These are phyloP conservation scores for Pyrgus malvae DNA, from an alignment of 2,888 invertebrate species.

Conservation along the genomic window DNA sequence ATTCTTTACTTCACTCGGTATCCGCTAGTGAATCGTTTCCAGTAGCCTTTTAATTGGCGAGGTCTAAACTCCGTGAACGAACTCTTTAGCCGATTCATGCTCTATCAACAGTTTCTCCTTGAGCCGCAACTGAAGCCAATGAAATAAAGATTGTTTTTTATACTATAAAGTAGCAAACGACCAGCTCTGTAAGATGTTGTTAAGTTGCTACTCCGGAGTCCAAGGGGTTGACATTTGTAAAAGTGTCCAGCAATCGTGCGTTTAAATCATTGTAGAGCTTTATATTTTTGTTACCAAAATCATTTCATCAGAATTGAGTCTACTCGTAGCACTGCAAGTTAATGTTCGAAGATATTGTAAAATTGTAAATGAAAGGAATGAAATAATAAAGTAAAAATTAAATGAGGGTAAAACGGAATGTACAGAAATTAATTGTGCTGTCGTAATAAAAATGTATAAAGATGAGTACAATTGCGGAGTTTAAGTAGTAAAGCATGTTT, in stretches of 20 bases:
- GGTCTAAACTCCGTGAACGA: slow-evolving; percentile 49
- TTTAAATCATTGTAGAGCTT: too few relatives aligned
- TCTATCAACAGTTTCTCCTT: not conserved
- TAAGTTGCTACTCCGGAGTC: too few relatives aligned
- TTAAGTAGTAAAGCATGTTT: slow-evolving; percentile 22
- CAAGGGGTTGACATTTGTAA: too few relatives aligned
- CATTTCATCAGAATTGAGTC: too few relatives aligned
- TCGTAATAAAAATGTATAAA: slow-evolving; percentile 9
- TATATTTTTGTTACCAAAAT: too few relatives aligned
- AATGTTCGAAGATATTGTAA: too few relatives aligned
- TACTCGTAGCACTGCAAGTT: too few relatives aligned
- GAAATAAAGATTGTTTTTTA: too few relatives aligned
- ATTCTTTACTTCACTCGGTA: slow-evolving; percentile 48
- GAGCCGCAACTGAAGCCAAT: not conserved
- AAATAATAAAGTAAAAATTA: not conserved
- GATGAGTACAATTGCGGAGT: slow-evolving; percentile 12
- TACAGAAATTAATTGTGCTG: slow-evolving; percentile 5
- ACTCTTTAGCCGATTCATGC: slow-evolving; percentile 16
- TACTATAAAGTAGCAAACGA: too few relatives aligned
- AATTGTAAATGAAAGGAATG: slow-evolving; percentile 1
- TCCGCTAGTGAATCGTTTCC: slow-evolving; percentile 47
- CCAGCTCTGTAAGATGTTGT: too few relatives aligned
- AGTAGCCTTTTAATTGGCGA: slow-evolving; percentile 57
- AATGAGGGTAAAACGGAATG: not conserved
- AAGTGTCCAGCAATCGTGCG: too few relatives aligned